Evolutionary conservation across 2,113 vertebrate genomes (phyloP), one percentile per base, ranked within the genome.

Genomic region (Acanthochromis polyacanthus): DNA sequence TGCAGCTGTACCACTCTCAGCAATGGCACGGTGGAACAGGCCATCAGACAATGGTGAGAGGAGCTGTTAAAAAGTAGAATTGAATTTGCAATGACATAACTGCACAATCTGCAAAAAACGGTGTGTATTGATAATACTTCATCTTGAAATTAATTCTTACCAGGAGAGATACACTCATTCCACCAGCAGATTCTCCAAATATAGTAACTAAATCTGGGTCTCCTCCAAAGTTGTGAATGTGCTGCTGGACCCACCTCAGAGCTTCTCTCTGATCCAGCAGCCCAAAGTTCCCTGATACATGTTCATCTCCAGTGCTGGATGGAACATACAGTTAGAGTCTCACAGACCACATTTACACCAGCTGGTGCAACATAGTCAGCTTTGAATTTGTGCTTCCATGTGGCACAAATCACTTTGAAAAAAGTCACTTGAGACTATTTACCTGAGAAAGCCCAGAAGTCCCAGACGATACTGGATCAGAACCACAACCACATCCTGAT

Each of bases 161-260:
- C 83, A 95, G 92, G 3, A 94, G 67, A 3, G 96, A 97, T 10
- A 97, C 96, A 3, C 97, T 97, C 32, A 93, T 0, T 69, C 91
- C 95, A 82, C 97, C 97, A 15, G 97, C 96, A 60, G 97, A 98
- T 78, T 96, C 94, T 28, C 97, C 97, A 88, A 95, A 95, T 32
- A 98, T 94, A 10, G 97, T 98, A 22, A 98, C 96, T 0, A 86
- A 95, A 71, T 76, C 80, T 32, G 96, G 95, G 82, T 98, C 85
- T 72, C 97, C 97, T 84, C 97, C 96, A 83, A 98, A 98, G 82
- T 88, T 90, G 22, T 90, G 75, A 40, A 97, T 97, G 74, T 98
- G 96, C 81, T 96, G 89, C 87, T 97, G 96, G 65, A 96, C 75
- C 97, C 96, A 99, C 14, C 1, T 94, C 70, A 98, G 95, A 2